A percentile compares a stretch with the other conserved stretches of the same genome.
These are phyloP conservation scores for Heliconius hewitsoni DNA, from an alignment of 1,140 invertebrate genomes.

Conservation along the genomic window DNA sequence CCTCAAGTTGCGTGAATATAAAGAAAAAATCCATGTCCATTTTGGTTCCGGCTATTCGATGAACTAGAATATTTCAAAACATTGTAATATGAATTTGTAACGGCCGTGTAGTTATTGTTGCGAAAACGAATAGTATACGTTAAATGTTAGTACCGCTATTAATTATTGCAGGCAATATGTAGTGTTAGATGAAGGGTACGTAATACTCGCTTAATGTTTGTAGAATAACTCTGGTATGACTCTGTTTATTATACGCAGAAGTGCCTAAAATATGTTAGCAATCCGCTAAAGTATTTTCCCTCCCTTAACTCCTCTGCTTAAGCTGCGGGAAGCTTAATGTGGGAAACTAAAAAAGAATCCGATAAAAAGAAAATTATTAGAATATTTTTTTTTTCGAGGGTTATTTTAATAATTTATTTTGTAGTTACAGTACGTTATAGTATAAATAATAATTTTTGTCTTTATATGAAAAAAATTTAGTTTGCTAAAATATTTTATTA, in stretches of 20 bases:
- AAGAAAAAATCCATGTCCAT: background rate
- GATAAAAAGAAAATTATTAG: too few species aligned
- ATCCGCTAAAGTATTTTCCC: too few species aligned
- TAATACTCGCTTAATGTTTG: background rate
- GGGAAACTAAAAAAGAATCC: too few species aligned
- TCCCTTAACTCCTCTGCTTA: too few species aligned
- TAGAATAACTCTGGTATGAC: background rate
- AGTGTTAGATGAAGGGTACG: background rate
- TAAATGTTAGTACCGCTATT: slow-evolving; percentile 9
- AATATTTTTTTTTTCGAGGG: too few species aligned
- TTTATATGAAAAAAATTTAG: too few species aligned
- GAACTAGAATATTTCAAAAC: slow-evolving; percentile 9
- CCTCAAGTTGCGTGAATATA: background rate
- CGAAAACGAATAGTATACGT: background rate
- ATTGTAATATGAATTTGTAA: slow-evolving; percentile 20
- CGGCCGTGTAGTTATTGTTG: background rate
- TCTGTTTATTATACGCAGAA: background rate
- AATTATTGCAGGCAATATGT: background rate
- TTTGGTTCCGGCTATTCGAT: background rate
- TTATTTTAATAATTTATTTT: too few species aligned
- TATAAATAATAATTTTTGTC: too few species aligned
- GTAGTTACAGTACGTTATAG: too few species aligned
- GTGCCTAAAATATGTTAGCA: background rate
- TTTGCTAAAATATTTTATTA: too few species aligned
- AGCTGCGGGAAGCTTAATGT: too few species aligned